phyloP scores from a whole-genome alignment of 1,140 invertebrate genomes.

The Cydia fagiglandana region DNA sequence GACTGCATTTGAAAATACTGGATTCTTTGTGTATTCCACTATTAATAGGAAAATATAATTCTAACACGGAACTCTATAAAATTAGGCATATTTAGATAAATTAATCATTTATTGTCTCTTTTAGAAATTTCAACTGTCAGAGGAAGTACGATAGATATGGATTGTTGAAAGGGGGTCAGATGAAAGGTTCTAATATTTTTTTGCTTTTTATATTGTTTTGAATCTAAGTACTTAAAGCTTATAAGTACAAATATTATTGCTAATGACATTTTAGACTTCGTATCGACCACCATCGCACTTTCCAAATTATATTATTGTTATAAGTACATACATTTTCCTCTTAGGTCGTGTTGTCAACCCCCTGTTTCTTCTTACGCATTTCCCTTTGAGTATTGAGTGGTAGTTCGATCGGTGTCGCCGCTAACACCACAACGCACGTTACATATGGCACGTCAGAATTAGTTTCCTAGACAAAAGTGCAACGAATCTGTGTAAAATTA shows the following conservation, averaged over 20 bases:
- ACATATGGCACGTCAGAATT: slow-evolving; percentile 56
- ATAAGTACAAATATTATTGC: slow-evolving; percentile 52
- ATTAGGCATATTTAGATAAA: slow-evolving; percentile 22
- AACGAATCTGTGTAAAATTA: slow-evolving; percentile 38
- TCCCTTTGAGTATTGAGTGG: slow-evolving; percentile 42
- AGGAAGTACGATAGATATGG: slow-evolving; percentile 18
- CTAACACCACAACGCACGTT: slow-evolving; percentile 46
- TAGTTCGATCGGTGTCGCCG: slow-evolving; percentile 32
- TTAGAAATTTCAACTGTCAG: not conserved
- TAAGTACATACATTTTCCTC: not conserved
- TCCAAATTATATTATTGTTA: not conserved
- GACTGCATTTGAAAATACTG: slow-evolving; percentile 15
- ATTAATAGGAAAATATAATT: slow-evolving; percentile 18
- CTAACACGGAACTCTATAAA: slow-evolving; percentile 2
- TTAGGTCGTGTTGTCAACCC: not conserved
- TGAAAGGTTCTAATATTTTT: slow-evolving; percentile 22
- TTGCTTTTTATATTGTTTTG: slow-evolving; percentile 24
- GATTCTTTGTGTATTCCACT: not conserved
- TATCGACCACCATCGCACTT: slow-evolving; percentile 20
- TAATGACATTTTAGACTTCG: slow-evolving; percentile 42
- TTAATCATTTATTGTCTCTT: slow-evolving; percentile 27
- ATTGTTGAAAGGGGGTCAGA: slow-evolving; percentile 12
- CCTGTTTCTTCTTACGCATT: not conserved
- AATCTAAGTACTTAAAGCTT: slow-evolving; percentile 47
- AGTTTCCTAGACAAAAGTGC: slow-evolving; percentile 39